These are phyloP conservation scores for Belgica antarctica DNA, from an alignment of 2,888 invertebrate genomes.

Conservation along the genomic window DNA sequence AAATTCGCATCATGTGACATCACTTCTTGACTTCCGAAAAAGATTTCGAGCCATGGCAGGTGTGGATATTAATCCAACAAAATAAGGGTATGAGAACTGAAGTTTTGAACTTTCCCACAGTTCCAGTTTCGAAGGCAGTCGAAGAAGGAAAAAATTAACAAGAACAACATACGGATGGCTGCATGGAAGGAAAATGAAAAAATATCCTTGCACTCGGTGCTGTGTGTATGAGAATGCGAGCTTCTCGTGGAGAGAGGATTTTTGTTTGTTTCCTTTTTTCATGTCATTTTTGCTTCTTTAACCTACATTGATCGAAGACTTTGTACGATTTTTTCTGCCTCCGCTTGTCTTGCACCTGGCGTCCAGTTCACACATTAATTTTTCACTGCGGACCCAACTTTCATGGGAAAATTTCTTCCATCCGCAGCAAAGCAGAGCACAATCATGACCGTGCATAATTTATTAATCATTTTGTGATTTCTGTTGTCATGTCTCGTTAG, in stretches of 20 bases:
- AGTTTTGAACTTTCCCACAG: slow-evolving; percentile 41
- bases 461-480: slow-evolving; percentile 4
- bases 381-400: slow-evolving; percentile 22
- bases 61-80: slow-evolving; percentile 43
- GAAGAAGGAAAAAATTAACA: slow-evolving; percentile 35
- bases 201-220: slow-evolving; percentile 41
- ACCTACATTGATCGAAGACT: slow-evolving; percentile 21
- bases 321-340: slow-evolving; percentile 28
- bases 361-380: slow-evolving; percentile 44
- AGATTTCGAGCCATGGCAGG: slow-evolving; percentile 40
- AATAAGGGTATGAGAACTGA: slow-evolving; percentile 44
- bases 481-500: neutral
- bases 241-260: slow-evolving; percentile 28
- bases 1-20: slow-evolving; percentile 29
- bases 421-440: slow-evolving; percentile 1
- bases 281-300: slow-evolving; percentile 37
- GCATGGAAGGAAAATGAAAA: slow-evolving; percentile 16
- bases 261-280: slow-evolving; percentile 30
- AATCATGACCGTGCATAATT: slow-evolving; percentile 28
- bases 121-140: slow-evolving; percentile 23
- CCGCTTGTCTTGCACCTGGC: slow-evolving; percentile 39
- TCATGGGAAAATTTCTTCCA: slow-evolving; percentile 24
- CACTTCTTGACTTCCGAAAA: slow-evolving; percentile 8
- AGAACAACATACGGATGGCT: slow-evolving; percentile 43
- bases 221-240: slow-evolving; percentile 30